Evolutionary conservation across 2,797 vertebrate genomes (phyloP).

Genomic region (Cichlasoma orientale): DNA sequence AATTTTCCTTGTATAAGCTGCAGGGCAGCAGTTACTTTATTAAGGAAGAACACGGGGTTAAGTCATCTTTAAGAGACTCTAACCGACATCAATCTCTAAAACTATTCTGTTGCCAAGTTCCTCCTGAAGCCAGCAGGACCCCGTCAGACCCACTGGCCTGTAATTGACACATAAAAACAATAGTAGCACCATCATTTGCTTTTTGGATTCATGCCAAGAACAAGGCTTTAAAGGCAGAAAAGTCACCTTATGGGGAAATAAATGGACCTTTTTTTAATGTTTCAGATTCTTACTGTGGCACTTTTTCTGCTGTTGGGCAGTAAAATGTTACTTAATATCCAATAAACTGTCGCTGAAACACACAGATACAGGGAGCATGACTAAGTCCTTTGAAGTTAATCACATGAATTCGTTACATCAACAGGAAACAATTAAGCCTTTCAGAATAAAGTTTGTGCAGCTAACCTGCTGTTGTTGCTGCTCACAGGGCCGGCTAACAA

Average conservation of each 20-base stretch:
- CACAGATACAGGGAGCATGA: not conserved
- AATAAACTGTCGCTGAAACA: not conserved
- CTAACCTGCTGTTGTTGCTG: not conserved
- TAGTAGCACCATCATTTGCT: not conserved
- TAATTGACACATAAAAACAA: constrained; percentile 7
- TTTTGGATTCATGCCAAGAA: constrained; percentile 1
- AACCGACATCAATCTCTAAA: constrained; percentile 31
- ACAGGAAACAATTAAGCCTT: constrained; percentile 4
- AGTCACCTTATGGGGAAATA: not conserved
- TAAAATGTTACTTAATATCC: not conserved
- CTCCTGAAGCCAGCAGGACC: not conserved
- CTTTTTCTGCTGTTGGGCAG: not conserved
- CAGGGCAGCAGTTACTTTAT: constrained; percentile 14
- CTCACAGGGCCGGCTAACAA: not conserved
- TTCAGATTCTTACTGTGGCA: not conserved
- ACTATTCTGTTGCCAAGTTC: constrained; percentile 22
- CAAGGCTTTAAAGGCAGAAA: not conserved
- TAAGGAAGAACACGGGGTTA: not conserved
- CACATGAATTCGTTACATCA: constrained; percentile 9
- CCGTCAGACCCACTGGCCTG: not conserved
- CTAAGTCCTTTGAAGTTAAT: constrained; percentile 28
- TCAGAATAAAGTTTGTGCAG: constrained; percentile 12
- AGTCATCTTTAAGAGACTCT: constrained; percentile 16
- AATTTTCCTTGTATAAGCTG: not conserved
- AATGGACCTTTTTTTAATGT: constrained; percentile 3